Base-by-base conservation (phyloP, 2,113 vertebrate genomes). In the Leptobrachium ailaonicum region DNA sequence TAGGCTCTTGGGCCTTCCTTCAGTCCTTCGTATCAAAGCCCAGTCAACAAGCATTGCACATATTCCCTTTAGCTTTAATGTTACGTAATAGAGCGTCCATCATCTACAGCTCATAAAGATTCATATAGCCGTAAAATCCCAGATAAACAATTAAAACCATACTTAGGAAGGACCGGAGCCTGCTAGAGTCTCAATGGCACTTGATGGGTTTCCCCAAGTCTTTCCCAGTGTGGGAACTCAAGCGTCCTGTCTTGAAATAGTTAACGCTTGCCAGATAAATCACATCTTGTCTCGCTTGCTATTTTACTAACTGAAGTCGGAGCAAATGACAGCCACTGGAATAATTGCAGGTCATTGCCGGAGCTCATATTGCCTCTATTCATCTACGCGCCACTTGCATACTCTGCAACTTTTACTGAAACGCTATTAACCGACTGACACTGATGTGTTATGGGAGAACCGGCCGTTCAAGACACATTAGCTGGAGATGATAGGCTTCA, bases 1-100 rank as follows among this genome's bases (percentile, higher is more conserved):
- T 32, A 32, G 20, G 20, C 20, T 32, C 20, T 32, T 32, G 20
- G 20, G 20, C 20, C 20, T 32, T 5, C 47, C 47, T 8, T 50
- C 47, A 50, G 47, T 50, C 47, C 47, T 32, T 50, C 47, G 47
- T 50, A 50, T 50, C 8, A 50, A 20, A 40, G 40, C 4, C 44
- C 13, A 70, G 44, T 58, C 45, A 60, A 7, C 32, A 41, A 4
- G 58, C 60, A 87, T 2, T 84, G 85, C 58, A 82, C 85, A 0
- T 83, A 85, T 76, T 87, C 85, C 85, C 84, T 80, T 32, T 87
- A 84, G 66, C 58, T 73, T 60, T 60, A 10, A 60, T 60, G 13
- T 60, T 4, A 12, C 13, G 9, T 12, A 60, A 60, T 5, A 50
- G 8, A 50, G 8, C 47, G 56, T 12, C 13, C 13, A 12, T 12